phyloP scores from a whole-genome alignment of 2,888 invertebrate genomes.

The Protula sp. region DNA sequence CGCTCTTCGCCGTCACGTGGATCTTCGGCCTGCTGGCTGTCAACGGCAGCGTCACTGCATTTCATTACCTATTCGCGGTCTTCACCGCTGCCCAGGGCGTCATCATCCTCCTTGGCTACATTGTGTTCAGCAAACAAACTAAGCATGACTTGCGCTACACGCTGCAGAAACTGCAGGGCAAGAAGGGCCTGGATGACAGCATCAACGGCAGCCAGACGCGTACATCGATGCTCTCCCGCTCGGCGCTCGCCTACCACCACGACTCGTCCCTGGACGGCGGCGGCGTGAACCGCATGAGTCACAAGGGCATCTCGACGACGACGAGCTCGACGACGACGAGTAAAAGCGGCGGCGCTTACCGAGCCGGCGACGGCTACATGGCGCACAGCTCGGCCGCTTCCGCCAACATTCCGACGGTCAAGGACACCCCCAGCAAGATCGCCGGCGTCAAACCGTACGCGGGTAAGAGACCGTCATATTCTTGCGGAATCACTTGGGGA shows the following conservation, averaged over 20 bases:
- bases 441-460: slow-evolving; percentile 36
- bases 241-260: slow-evolving; percentile 72
- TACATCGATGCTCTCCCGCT: slow-evolving; percentile 56
- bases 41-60: slow-evolving; percentile 68
- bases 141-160: slow-evolving; percentile 11
- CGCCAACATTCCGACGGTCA: slow-evolving; percentile 30
- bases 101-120: slow-evolving; percentile 79
- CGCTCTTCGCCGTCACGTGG: slow-evolving; percentile 73
- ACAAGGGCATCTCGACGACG: slow-evolving; percentile 86
- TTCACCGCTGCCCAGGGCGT: slow-evolving; percentile 74
- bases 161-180: slow-evolving; percentile 12
- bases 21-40: slow-evolving; percentile 74
- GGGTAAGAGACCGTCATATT: too few relatives aligned
- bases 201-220: slow-evolving; percentile 2
- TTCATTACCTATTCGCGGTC: slow-evolving; percentile 73
- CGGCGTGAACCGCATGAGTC: slow-evolving; percentile 47
- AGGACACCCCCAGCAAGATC: slow-evolving; percentile 27
- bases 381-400: slow-evolving; percentile 48
- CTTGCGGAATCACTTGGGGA: too few relatives aligned
- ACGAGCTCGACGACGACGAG: slow-evolving; percentile 91
- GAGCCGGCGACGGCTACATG: slow-evolving; percentile 52
- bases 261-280: slow-evolving; percentile 55
- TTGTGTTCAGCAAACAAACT: slow-evolving; percentile 66
- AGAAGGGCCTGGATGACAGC: slow-evolving; percentile 13
- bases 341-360: slow-evolving; percentile 80